These are phyloP conservation scores for Zaprionus nigranus DNA, from an alignment of 1,140 invertebrate genomes.

Conservation along the genomic window DNA sequence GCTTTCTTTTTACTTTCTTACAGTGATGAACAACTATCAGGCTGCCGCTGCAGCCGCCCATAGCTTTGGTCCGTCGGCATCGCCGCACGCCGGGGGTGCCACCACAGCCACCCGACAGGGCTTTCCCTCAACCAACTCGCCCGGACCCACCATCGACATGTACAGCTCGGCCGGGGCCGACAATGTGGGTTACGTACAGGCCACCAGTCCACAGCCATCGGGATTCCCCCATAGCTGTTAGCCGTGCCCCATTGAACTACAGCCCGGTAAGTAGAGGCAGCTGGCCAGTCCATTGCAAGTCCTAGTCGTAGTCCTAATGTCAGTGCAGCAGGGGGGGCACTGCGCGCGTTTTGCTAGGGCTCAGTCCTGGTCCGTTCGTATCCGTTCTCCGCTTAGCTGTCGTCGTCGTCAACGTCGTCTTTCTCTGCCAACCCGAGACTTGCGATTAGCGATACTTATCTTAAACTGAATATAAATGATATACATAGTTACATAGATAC, in stretches of 20 bases:
- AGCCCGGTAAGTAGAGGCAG: slow-evolving; percentile 90
- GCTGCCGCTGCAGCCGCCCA: slow-evolving; percentile 90
- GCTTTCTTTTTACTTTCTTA: neutral
- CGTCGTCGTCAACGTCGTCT: neutral
- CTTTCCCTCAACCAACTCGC: slow-evolving; percentile 95
- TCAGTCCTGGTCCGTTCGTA: neutral
- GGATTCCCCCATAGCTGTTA: slow-evolving; percentile 96
- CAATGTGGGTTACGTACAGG: slow-evolving; percentile 95
- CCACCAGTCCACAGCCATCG: slow-evolving; percentile 95
- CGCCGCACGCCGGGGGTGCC: slow-evolving; percentile 86
- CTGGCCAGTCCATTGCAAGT: neutral
- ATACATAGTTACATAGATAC: slow-evolving; percentile 34
- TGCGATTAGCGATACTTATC: neutral
- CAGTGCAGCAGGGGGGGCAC: slow-evolving; percentile 1
- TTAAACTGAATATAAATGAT: slow-evolving; percentile 10
- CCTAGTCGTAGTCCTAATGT: neutral
- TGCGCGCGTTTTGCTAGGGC: neutral
- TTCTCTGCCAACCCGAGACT: neutral
- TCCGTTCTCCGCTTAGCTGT: neutral
- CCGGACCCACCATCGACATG: slow-evolving; percentile 94
- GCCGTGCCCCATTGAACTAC: slow-evolving; percentile 94
- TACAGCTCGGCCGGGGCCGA: slow-evolving; percentile 93
- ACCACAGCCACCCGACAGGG: slow-evolving; percentile 89
- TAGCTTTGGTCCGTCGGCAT: slow-evolving; percentile 88
- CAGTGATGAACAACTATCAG: slow-evolving; percentile 98